These are phyloP conservation scores for Harpalus rubripes DNA, from an alignment of 2,888 invertebrate species.

Conservation along the genomic window DNA sequence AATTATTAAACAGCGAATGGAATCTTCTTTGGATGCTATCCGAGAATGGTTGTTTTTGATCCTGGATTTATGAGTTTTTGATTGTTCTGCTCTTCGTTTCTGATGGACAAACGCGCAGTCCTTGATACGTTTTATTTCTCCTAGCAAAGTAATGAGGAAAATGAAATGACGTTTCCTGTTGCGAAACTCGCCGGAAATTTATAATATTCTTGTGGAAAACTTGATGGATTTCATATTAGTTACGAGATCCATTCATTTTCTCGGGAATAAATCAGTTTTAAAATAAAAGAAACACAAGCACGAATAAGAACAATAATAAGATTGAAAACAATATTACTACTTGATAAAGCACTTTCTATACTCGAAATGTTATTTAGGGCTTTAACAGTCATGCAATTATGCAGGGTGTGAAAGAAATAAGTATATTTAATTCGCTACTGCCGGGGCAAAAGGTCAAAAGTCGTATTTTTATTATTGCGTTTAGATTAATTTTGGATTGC, in stretches of 20 bases:
- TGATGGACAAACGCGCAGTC: conserved; percentile 37
- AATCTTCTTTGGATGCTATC: background rate
- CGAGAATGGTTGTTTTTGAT: conserved; percentile 28
- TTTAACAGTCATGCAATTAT: no score
- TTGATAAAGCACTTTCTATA: no score
- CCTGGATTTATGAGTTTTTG: conserved; percentile 50
- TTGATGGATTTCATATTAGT: background rate
- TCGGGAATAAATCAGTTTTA: background rate
- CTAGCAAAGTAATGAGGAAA: background rate
- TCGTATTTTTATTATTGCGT: no score
- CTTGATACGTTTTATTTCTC: conserved; percentile 5
- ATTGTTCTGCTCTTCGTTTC: conserved; percentile 24
- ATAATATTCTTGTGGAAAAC: conserved; percentile 1
- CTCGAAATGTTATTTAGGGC: no score
- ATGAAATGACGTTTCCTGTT: conserved; percentile 11
- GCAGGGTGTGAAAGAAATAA: no score
- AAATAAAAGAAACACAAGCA: background rate
- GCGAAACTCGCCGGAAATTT: background rate
- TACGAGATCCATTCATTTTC: background rate
- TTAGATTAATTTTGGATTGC: no score
- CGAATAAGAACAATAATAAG: background rate
- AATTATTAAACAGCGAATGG: conserved; percentile 40
- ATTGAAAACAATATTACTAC: background rate
- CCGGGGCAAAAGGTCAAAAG: no score
- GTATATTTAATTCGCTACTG: no score